phyloP scores from a whole-genome alignment of 2,797 vertebrate genomes.

The Acanthurus lineatus region DNA sequence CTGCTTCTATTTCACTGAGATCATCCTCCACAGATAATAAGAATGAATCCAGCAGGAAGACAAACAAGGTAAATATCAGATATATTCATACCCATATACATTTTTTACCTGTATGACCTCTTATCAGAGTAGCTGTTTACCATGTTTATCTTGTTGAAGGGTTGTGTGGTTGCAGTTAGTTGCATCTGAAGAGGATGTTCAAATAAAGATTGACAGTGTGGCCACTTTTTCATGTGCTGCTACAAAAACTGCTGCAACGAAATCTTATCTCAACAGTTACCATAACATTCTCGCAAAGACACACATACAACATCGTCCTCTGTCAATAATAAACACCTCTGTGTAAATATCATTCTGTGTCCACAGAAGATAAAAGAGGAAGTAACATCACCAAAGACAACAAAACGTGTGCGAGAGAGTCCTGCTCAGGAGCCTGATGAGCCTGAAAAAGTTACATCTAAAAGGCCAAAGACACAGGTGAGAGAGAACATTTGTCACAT shows the following conservation, averaged over 20 bases:
- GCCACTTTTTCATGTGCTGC: neutral
- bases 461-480: constrained; percentile 95
- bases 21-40: constrained; percentile 94
- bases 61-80: constrained; percentile 88
- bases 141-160: neutral
- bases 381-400: constrained; percentile 90
- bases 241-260: neutral
- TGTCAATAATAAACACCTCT: constrained; percentile 10
- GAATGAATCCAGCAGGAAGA: constrained; percentile 90
- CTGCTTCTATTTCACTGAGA: constrained; percentile 91
- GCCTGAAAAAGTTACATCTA: constrained; percentile 89
- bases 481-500: constrained; percentile 18
- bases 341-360: constrained; percentile 34
- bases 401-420: constrained; percentile 94
- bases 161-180: neutral
- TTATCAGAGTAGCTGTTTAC: neutral
- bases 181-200: neutral
- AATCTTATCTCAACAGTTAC: neutral
- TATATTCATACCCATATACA: neutral
- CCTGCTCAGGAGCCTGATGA: constrained; percentile 90
- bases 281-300: neutral
- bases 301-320: neutral
- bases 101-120: neutral
- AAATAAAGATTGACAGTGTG: neutral
- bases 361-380: constrained; percentile 95